Conservation (phyloP, 2,113 vertebrate genomes). For the Balaenoptera acutorostrata region DNA sequence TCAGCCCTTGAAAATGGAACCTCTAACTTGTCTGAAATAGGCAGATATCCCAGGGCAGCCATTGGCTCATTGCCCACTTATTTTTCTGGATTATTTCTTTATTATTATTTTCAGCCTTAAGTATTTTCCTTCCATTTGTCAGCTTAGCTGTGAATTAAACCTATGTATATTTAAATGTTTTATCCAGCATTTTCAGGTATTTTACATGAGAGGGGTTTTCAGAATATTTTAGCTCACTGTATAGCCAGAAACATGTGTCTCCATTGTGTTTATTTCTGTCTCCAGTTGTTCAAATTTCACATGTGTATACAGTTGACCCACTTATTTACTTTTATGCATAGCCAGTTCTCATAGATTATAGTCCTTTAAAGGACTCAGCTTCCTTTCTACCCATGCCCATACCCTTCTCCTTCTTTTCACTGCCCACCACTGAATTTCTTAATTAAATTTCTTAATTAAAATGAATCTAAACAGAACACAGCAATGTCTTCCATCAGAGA, state of each 20-base stretch:
- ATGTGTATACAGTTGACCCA: background rate
- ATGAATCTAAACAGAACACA: background rate
- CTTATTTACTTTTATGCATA: background rate
- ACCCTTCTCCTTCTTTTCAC: background rate
- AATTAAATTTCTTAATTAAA: constrained; percentile 1
- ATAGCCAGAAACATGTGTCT: background rate
- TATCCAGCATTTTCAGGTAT: background rate
- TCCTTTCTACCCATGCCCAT: background rate
- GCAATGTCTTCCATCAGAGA: background rate
- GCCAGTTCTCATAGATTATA: background rate
- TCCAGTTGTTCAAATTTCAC: background rate
- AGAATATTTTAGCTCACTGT: background rate
- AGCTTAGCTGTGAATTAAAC: background rate
- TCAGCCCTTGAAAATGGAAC: background rate
- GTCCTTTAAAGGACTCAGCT: background rate
- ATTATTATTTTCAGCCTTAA: background rate
- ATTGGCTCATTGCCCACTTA: background rate
- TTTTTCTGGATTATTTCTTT: background rate
- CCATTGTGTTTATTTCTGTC: background rate
- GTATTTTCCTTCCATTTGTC: background rate
- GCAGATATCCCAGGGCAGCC: background rate
- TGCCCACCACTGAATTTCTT: background rate
- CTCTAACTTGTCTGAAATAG: background rate
- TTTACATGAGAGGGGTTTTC: background rate
- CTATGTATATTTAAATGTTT: background rate